Evolutionary conservation across 35 echinoderm and acorn worm genomes (phyloP), one percentile per base, ranked within the genome.

Genomic region (Apostichopus parvimensis): DNA sequence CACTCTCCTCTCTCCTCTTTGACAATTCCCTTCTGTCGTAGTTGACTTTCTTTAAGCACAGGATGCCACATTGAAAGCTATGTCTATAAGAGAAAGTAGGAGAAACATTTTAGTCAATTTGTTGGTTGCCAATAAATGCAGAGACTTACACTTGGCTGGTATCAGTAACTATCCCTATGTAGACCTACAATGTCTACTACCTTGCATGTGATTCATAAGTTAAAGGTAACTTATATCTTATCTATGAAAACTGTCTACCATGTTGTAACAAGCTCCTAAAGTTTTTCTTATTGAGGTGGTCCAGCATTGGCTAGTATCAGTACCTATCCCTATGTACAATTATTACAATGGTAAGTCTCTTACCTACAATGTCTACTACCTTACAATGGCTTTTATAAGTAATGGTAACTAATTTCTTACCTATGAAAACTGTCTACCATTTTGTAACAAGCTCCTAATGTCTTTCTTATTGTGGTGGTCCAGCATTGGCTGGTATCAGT

Each of bases 211-310:
- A 12, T 60, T 60, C 58, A 4, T 60, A n/a, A n/a, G n/a, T n/a
- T n/a, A n/a, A 60, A 60, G 11, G 7, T 60, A 60, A 60, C 11
- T 12, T 76, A 15, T 11, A 7, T 56, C 91, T 66, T 87, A 98
- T 94, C 97, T 98, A 82, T 98, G 97, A 87, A 94, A 98, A 81
- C 93, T 98, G 87, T 98, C 97, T 53, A 98, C 97, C 97, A 98
- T 98, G 59, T 98, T 98, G 24, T 34, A 98, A 93, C 86, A 96
- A 94, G 56, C 97, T 95, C 56, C 97, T 94, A 56, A 98, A 78
- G 77, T 98, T 94, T 72, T 98, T 98, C 94, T 99, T 99, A 53
- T 91, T 99, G 45, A 99, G 93, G 85, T 99, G 97, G 81, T 99
- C 97, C 62, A 99, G 71, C 97, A 99, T 99, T 34, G 28, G 28